Evolutionary conservation across 2,888 invertebrate species (phyloP), one percentile per base, ranked within the genome.

Genomic region (Dynastes tityus): DNA sequence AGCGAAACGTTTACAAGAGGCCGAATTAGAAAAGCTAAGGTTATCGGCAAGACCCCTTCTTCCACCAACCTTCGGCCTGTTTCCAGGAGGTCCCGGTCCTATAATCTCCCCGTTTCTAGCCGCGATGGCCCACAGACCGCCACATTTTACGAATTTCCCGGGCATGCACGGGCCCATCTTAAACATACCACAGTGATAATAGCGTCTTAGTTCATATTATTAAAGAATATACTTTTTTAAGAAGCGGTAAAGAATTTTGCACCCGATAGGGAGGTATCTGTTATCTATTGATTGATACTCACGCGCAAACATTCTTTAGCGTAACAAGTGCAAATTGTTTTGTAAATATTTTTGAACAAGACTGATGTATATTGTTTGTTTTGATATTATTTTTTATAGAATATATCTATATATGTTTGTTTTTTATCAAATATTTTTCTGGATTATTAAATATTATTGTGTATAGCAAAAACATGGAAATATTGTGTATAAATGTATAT

Each of bases 1-100:
- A 90, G 97, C 97, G 86, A 99, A 99, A 91, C 91, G 99, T 29
- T 92, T 98, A 3, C 98, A 98, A 90, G 98, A 99, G 87, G 98
- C 97, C 0, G 97, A 97, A 89, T 92, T 97, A 83, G 97, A 98
- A 89, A 97, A 97, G 88, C 90, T 97, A 76, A 92, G 97, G 84
- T 91, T 96, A 37, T 95, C 96, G n/a, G 95, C 95, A 4, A 90
- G 95, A 81, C 96, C 96, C 0, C 89, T 95, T 79, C 89, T 96
- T 76, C 94, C 94, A 67, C 94, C 94, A 16, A 93, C 94, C 58
- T 94, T 94, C 85, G 94, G 94, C 40, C 89, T 93, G 79, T 92
- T 94, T 84, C 90, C 90, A 79, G 93, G 93, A 49, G 92, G 92
- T 5, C 92, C 91, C 0, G 89, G 89, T 55, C 88, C 88, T 61